Conservation (phyloP, 2,113 vertebrate genomes). For the Bufo bufo region DNA sequence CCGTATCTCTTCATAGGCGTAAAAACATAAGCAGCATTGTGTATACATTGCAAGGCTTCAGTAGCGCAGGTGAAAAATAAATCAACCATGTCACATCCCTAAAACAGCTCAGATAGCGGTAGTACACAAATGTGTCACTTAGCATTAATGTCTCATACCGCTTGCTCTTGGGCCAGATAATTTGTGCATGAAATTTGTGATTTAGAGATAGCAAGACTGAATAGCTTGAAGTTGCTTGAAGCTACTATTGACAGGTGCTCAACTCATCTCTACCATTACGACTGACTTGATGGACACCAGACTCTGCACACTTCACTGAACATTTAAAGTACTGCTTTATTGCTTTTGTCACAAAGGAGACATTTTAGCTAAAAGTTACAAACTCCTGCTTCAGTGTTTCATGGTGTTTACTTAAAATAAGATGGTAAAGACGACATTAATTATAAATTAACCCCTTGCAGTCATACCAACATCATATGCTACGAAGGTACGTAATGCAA, state of each 20-base stretch:
- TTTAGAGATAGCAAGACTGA: slow-evolving; percentile 41
- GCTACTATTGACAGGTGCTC: slow-evolving; percentile 32
- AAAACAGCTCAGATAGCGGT: slow-evolving; percentile 33
- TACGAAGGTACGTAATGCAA: no score
- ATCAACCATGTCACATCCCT: slow-evolving; percentile 45
- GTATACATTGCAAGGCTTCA: slow-evolving; percentile 26
- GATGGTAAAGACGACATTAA: neutral
- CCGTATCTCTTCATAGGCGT: neutral
- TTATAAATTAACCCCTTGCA: no score
- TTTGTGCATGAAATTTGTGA: slow-evolving; percentile 46
- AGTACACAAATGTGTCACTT: slow-evolving; percentile 48
- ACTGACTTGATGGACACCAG: slow-evolving; percentile 26
- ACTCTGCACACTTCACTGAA: neutral
- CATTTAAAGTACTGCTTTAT: neutral
- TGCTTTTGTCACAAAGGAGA: neutral
- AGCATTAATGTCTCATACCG: slow-evolving; percentile 39
- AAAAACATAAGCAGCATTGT: slow-evolving; percentile 19
- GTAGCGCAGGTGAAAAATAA: slow-evolving; percentile 31
- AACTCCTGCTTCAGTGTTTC: neutral
- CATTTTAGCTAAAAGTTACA: neutral
- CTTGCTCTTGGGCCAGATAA: slow-evolving; percentile 20
- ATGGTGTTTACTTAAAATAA: neutral
- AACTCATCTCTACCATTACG: neutral
- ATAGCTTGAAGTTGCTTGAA: slow-evolving; percentile 45
- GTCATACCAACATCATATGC: no score